These are phyloP conservation scores for Chydorus sphaericus DNA, from an alignment of 2,888 invertebrate genomes.

Conservation along the genomic window DNA sequence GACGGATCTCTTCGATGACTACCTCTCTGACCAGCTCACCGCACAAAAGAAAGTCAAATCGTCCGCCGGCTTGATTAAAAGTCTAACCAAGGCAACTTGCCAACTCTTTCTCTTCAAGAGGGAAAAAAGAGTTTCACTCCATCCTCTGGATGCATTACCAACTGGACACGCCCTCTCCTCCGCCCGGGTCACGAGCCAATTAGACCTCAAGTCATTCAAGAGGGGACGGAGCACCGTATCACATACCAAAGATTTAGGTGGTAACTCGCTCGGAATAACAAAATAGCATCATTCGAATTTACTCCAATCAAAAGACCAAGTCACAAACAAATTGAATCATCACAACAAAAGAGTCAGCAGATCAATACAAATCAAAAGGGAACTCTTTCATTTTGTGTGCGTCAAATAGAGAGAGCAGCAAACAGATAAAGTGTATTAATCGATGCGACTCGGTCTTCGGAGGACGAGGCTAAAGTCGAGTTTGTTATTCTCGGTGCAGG, in stretches of 20 bases:
- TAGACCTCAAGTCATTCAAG: not conserved
- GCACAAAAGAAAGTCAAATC: no score
- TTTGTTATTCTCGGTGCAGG: not conserved
- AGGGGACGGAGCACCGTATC: not conserved
- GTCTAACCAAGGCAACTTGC: no score
- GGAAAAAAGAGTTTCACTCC: no score
- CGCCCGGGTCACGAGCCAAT: not conserved
- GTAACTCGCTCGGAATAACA: not conserved
- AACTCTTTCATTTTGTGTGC: no score
- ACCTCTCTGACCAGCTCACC: no score
- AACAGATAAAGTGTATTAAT: no score
- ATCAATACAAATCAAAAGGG: not conserved
- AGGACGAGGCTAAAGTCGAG: not conserved
- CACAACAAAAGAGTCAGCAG: not conserved
- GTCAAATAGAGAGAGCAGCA: no score
- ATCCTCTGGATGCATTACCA: no score
- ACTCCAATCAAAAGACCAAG: not conserved
- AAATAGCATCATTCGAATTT: not conserved
- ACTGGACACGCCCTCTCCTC: not conserved
- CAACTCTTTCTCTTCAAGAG: no score
- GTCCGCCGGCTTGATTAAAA: no score
- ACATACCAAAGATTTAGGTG: not conserved
- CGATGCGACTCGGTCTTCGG: not conserved
- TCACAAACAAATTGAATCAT: not conserved
- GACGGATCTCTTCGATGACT: no score